Evolutionary conservation across 2,113 vertebrate species (phyloP), one percentile per base, ranked within the genome.

Genomic region (Excalfactoria chinensis): DNA sequence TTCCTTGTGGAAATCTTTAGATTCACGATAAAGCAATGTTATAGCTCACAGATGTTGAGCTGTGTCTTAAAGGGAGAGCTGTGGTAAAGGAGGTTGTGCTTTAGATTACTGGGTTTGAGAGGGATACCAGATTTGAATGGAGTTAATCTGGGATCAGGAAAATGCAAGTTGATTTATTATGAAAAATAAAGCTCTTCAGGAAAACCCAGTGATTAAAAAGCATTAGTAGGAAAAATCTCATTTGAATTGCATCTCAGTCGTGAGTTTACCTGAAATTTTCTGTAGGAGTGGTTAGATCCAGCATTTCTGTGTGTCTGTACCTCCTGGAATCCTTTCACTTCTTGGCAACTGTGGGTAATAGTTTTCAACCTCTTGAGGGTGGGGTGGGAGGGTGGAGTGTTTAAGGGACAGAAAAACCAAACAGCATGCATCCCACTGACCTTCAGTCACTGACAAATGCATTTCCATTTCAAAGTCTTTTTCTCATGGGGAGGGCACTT

Each of bases 101-200:
- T 84, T 55, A 88, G 91, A 95, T 93, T 92, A 84, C 84, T 89
- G 70, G 43, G 62, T 71, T 88, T 92, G 86, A 74, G 78, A 90
- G 91, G 81, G 34, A 71, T 81, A 64, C 51, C 81, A 93, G 75
- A 84, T 84, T 94, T 90, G 87, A 89, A 59, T 81, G 64, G 95
- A 91, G 93, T 95, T 96, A 95, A 97, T 93, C 91, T 92, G 84
- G 90, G 79, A 96, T 96, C 96, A 96, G 86, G 83, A 79, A 95
- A 91, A 88, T 93, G 53, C 58, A 86, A 62, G 73, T 88, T 77
- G 86, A 67, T 94, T 94, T 94, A 78, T 80, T 93, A 48, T 74
- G 30, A 80, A 95, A 89, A 93, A 28, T 86, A 92, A 90, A 93
- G 73, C 88, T 95, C 23, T 70, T 93, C 41, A 82, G 76, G 62